These are phyloP conservation scores for Lycophotia porphyrea DNA, from an alignment of 2,888 invertebrate genomes.

Conservation along the genomic window DNA sequence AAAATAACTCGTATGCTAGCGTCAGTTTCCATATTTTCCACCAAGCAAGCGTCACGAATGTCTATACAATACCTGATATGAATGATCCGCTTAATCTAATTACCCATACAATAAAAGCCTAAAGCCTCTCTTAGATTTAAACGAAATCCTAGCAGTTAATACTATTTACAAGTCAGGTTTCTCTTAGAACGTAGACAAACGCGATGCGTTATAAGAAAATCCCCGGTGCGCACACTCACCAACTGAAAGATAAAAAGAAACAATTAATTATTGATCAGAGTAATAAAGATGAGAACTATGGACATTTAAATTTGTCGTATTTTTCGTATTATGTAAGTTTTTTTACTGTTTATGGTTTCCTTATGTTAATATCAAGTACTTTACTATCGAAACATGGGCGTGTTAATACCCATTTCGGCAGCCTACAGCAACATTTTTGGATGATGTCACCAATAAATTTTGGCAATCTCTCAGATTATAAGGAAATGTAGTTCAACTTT, in stretches of 20 bases:
- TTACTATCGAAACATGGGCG: slow-evolving; percentile 34
- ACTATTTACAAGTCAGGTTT: slow-evolving; percentile 54
- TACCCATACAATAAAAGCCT: slow-evolving; percentile 62
- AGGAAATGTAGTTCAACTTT: slow-evolving; percentile 20
- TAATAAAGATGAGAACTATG: background rate
- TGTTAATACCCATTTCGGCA: slow-evolving; percentile 35
- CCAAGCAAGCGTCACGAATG: slow-evolving; percentile 20
- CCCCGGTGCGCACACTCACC: slow-evolving; percentile 55
- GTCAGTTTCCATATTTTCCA: slow-evolving; percentile 4
- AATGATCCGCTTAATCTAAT: slow-evolving; percentile 36
- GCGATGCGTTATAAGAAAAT: slow-evolving; percentile 63
- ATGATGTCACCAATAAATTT: slow-evolving; percentile 37
- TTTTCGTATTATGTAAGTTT: slow-evolving; percentile 30
- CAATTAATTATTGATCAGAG: slow-evolving; percentile 33
- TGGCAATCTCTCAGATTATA: slow-evolving; percentile 16
- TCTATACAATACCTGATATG: background rate
- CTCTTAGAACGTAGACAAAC: slow-evolving; percentile 60
- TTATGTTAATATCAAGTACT: slow-evolving; percentile 51
- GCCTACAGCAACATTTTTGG: slow-evolving; percentile 30
- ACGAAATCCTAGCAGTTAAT: slow-evolving; percentile 46
- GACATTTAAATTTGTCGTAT: slow-evolving; percentile 24
- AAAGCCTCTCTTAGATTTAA: slow-evolving; percentile 53
- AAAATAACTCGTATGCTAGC: background rate
- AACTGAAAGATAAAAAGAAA: slow-evolving; percentile 54
- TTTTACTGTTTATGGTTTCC: slow-evolving; percentile 40